Evolutionary conservation across 2,888 invertebrate species (phyloP), one percentile per base, ranked within the genome.

Genomic region (Acheta domesticus): DNA sequence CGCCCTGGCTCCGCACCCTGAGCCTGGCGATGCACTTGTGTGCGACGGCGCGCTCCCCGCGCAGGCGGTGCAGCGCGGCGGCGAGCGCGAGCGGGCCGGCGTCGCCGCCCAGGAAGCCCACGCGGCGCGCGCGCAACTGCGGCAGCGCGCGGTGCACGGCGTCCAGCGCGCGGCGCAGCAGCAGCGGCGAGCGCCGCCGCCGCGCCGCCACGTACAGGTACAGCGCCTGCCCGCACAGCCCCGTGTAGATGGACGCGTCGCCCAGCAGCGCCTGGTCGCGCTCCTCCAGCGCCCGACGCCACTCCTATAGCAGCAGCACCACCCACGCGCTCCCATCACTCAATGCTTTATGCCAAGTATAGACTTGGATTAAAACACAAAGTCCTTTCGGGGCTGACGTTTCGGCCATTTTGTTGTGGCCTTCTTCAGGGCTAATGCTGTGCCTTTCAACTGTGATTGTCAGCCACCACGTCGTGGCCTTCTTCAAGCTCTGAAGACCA

Each of bases 81-180:
- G 88, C 89, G 12, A 93, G 84, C 1, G 92, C 90, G 77, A 93
- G 85, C 8, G 92, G 91, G 11, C 94, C 94, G 19, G 91, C 89
- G 85, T 91, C 91, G 14, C 93, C 93, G 86, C 91, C 91, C 50
- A 93, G 85, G 85, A 93, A 93, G 78, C 94, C 92, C 77, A 92
- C 88, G 82, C 90, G 85, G 36, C 84, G 84, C 12, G 86, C 85
- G 78, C 88, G 89, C 23, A 90, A 85, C 80, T 87, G 87, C 48
- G 86, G 84, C 48, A 89, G 82, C 50, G 87, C 86, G 83, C 83
- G 62, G n/a, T 62, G 62, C 14, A 14, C 14, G 62, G 16, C 14
- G 62, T 14, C 62, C 12, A 62, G 62, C n/a, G 62, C 62, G n/a
- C 62, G 62, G 16, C 62, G 62, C 62, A 62, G 62, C 62, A 62